phyloP scores from a whole-genome alignment of 1,140 invertebrate species.

The Drosophila nigrodunni region DNA sequence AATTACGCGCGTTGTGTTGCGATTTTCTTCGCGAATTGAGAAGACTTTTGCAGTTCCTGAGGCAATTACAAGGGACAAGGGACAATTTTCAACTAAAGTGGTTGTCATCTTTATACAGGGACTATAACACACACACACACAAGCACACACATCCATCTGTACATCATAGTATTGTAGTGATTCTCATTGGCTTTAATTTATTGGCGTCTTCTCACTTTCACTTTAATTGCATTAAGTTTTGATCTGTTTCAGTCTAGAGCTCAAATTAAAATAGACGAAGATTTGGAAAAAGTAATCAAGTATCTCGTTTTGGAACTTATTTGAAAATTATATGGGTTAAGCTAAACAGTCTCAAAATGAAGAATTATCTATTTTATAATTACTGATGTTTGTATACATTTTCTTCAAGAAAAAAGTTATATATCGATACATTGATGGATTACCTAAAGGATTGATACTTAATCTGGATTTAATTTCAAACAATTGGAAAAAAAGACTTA shows the following conservation, averaged over 20 bases:
- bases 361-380: too few relatives aligned
- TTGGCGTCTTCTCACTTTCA: slow-evolving; percentile 77
- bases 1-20: slow-evolving; percentile 66
- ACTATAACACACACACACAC: not conserved
- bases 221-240: slow-evolving; percentile 69
- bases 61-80: slow-evolving; percentile 67
- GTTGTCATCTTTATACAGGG: slow-evolving; percentile 59
- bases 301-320: too few relatives aligned
- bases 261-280: not conserved
- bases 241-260: slow-evolving; percentile 22
- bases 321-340: too few relatives aligned
- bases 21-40: slow-evolving; percentile 73
- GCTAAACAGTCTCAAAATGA: too few relatives aligned
- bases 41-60: slow-evolving; percentile 42
- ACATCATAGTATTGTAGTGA: slow-evolving; percentile 17
- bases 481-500: too few relatives aligned
- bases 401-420: too few relatives aligned
- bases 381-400: too few relatives aligned
- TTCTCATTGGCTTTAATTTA: slow-evolving; percentile 73
- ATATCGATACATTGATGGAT: too few relatives aligned
- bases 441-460: too few relatives aligned
- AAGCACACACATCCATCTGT: not conserved
- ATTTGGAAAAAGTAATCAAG: too few relatives aligned
- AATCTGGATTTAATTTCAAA: too few relatives aligned
- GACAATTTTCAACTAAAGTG: slow-evolving; percentile 24